A percentile compares a stretch with the other conserved stretches of the same genome.
Conservation (phyloP, 2,888 invertebrate species). For the Periphyllus acericola region DNA sequence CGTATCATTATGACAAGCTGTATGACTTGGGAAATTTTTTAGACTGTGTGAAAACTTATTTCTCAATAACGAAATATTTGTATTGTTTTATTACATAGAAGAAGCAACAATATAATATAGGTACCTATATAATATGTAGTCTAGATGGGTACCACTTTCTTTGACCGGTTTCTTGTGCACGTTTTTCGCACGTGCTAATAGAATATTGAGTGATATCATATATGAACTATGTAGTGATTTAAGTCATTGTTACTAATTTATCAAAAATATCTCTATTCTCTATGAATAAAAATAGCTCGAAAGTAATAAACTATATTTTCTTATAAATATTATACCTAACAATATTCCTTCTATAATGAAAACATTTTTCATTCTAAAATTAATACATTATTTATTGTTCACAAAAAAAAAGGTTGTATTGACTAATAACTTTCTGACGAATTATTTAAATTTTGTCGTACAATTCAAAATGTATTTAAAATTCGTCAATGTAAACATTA, state of each 20-base stretch:
- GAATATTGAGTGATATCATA: constrained; percentile 56
- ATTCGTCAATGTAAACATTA: neutral
- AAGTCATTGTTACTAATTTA: constrained; percentile 45
- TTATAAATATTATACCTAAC: neutral
- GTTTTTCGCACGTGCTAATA: constrained; percentile 59
- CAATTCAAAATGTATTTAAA: neutral
- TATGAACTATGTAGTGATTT: constrained; percentile 20
- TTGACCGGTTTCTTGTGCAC: constrained; percentile 48
- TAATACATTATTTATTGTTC: neutral
- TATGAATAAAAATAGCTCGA: constrained; percentile 48
- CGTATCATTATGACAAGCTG: constrained; percentile 33
- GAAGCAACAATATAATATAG: constrained; percentile 30
- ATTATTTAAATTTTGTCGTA: neutral
- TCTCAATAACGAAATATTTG: constrained; percentile 30
- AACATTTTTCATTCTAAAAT: neutral
- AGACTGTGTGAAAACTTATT: constrained; percentile 47
- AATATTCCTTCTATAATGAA: constrained; percentile 25
- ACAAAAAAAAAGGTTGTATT: neutral
- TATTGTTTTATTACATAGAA: constrained; percentile 51
- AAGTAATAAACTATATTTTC: constrained; percentile 27
- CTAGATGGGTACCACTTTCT: constrained; percentile 48
- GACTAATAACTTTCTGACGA: neutral
- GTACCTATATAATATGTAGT: constrained; percentile 1
- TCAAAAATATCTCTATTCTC: constrained; percentile 17
- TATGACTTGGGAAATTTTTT: constrained; percentile 31